Conservation (phyloP, 1,140 invertebrate species). For the Drosophila grimshawi region DNA sequence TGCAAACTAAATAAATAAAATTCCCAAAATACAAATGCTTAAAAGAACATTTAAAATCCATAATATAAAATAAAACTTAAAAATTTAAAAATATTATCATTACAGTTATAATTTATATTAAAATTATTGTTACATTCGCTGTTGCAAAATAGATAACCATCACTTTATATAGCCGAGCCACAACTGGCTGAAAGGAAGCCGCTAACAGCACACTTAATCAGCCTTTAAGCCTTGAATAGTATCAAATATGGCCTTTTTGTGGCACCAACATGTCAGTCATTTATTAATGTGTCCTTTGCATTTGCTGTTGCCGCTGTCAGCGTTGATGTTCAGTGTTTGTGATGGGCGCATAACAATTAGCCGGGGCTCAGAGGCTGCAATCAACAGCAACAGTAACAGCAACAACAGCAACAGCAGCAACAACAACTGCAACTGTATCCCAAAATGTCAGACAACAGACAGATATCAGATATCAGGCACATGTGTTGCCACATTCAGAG, state of each 20-base stretch:
- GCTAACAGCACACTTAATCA: neutral
- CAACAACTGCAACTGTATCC: conserved; percentile 45
- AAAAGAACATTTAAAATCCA: too few relatives aligned
- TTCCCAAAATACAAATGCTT: too few relatives aligned
- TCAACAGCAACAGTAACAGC: conserved; percentile 21
- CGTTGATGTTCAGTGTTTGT: conserved; percentile 47
- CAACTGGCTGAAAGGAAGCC: too few relatives aligned
- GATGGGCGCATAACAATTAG: conserved; percentile 73
- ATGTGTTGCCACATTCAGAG: conserved; percentile 59
- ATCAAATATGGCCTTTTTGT: conserved; percentile 60
- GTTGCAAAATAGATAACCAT: neutral
- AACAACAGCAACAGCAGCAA: neutral
- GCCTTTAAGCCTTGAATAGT: conserved; percentile 35
- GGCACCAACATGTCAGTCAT: conserved; percentile 30
- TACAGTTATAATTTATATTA: too few relatives aligned
- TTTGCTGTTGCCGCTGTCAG: conserved; percentile 37
- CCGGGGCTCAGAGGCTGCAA: conserved; percentile 59
- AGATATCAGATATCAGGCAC: conserved; percentile 64
- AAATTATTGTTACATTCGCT: too few relatives aligned
- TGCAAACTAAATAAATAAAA: too few relatives aligned
- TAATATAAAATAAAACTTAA: too few relatives aligned
- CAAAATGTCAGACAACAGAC: conserved; percentile 44
- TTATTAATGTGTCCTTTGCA: conserved; percentile 29
- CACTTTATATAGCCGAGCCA: too few relatives aligned
- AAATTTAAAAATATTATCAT: too few relatives aligned